Evolutionary conservation across 1,140 invertebrate genomes (phyloP).

Genomic region (Plodia interpunctella): DNA sequence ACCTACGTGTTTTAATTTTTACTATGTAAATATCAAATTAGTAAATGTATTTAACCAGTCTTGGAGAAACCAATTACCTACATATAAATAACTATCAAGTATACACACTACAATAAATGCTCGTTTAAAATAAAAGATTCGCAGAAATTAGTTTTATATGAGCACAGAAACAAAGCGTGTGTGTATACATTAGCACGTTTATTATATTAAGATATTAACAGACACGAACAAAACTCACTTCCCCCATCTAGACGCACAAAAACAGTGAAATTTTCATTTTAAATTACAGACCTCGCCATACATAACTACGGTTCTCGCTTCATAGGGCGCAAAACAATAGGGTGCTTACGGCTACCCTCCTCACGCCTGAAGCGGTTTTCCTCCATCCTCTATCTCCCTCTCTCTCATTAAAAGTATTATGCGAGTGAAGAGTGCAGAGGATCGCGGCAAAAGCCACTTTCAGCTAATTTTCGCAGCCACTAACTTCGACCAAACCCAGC

Average conservation of each 20-base stretch:
- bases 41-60: no score
- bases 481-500: conserved; percentile 38
- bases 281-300: conserved; percentile 47
- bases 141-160: no score
- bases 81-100: no score
- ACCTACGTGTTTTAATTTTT: no score
- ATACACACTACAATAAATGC: no score
- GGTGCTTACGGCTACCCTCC: conserved; percentile 61
- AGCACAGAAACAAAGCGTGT: no score
- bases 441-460: conserved; percentile 57
- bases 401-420: conserved; percentile 22
- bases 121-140: no score
- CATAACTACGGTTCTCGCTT: conserved; percentile 47
- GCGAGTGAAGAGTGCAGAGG: conserved; percentile 35
- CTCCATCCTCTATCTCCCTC: conserved; percentile 35
- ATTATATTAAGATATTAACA: not conserved
- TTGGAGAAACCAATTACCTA: no score
- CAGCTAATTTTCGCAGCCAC: conserved; percentile 66
- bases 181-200: no score
- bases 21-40: no score
- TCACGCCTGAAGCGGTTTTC: conserved; percentile 60
- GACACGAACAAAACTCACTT: not conserved
- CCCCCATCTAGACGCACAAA: conserved; percentile 14
- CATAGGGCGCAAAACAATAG: conserved; percentile 67
- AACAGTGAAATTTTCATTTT: conserved; percentile 52